Base-by-base conservation (phyloP, 37 sponge, comb jelly and placozoan species). In the Beroe forskalii region DNA sequence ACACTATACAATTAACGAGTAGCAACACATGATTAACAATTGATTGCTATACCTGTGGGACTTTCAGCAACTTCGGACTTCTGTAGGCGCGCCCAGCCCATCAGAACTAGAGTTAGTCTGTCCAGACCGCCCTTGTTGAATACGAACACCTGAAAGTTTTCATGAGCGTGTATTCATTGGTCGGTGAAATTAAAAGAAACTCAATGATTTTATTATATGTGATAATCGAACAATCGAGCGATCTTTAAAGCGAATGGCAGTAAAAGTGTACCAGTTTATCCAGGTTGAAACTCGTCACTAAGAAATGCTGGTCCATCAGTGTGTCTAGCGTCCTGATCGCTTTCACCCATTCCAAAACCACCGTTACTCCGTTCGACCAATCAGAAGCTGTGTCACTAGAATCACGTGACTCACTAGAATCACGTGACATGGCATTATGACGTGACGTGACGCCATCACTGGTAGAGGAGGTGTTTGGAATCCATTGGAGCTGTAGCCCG, bases 331-430 rank as follows among this genome's bases (percentile, higher is more conserved):
- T 80, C 27, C 35, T 80, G 3, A 80, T 37, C 28, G 38, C 22
- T 37, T 80, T 80, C 43, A 80, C 86, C 86, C 86, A 80, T 24
- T 80, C 86, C 31, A 80, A 38, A 22, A 80, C 55, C 28, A 80
- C 40, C 2, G 48, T 44, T 1, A 23, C 55, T 24, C 30, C 55
- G 30, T 20, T 72, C n/a, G n/a, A n/a, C n/a, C n/a, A n/a, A n/a
- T n/a, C n/a, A 48, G 12, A 17, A 48, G 12, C 12, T 6, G 6
- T 6, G 1, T 25, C 48, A 80, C 55, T n/a, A n/a, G 14, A 25
- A 19, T 38, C 40, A 33, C 38, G 30, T 63, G 30, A 63, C 66
- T 28, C 3, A 23, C 66, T 27, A 9, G 4, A 3, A 63, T 28
- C 28, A 28, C 28, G 30, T 27, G 30, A 3, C 4, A 28, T 27